Base-by-base conservation (phyloP, 2,113 vertebrate genomes). In the Chaetops frenatus region DNA sequence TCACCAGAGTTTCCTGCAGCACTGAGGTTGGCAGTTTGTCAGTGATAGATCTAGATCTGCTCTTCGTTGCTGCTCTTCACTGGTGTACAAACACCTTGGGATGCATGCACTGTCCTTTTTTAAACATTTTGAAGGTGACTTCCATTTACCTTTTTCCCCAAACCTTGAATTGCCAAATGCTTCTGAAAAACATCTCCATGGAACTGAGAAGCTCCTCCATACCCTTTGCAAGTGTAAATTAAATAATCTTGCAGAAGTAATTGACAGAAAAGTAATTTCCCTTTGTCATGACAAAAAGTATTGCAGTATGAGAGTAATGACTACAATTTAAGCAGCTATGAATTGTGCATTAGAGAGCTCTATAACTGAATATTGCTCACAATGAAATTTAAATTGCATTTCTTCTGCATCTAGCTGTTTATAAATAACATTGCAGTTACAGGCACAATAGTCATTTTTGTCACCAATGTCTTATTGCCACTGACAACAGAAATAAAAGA, bases 271-370 rank as follows among this genome's bases (percentile, higher is more conserved):
- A 94, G 87, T 92, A 91, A 96, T 96, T 86, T 96, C 44, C 80
- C 78, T 97, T 91, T 95, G 86, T 96, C 88, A 85, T 95, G 92
- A 93, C 85, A 93, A 96, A 93, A 64, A 53, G 54, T 95, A 85
- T 96, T 96, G 87, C 86, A 92, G 80, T 81, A 57, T 93, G 77
- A 95, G 86, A 96, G 44, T 96, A 97, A 97, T 95, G 86, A 91
- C 86, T 83, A 78, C 91, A 94, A 81, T 96, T 97, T 97, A 95
- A 86, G 45, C 84, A 78, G 67, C 90, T 88, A 90, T 90, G 94
- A 96, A 93, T 95, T 95, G 94, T 95, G 72, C 90, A 91, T 97
- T 86, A 88, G 91, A 96, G 92, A 93, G 47, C 61, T 95, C 78
- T 74, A 90, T 65, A 81, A 76, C 79, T 95, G 78, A 90, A 87